Evolutionary conservation across 2,797 vertebrate genomes (phyloP).

Genomic region (Acipenser transmontanus): DNA sequence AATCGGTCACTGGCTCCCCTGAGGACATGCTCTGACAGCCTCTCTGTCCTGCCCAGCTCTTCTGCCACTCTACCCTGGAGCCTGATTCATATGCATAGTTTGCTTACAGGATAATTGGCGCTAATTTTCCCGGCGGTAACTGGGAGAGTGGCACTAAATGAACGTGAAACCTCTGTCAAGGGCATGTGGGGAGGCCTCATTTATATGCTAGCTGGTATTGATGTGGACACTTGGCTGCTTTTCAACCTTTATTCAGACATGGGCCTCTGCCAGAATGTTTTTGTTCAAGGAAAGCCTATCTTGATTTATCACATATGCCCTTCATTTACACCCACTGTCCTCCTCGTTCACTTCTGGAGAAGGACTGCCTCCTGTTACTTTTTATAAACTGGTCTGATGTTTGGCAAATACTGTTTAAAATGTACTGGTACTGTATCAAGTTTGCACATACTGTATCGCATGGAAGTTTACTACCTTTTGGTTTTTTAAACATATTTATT

Average conservation of each 20-base stretch:
- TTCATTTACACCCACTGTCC: not conserved
- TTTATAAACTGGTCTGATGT: not conserved
- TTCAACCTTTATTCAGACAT: conserved; percentile 17
- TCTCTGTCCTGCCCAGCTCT: not conserved
- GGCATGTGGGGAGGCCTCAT: conserved; percentile 13
- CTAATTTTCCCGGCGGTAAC: conserved; percentile 26
- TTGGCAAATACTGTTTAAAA: no score
- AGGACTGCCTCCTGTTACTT: not conserved
- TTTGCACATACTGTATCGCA: no score
- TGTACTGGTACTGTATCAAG: no score
- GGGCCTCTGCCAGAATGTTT: conserved; percentile 11
- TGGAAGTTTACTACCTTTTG: no score
- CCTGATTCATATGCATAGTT: not conserved
- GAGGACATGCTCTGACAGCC: not conserved
- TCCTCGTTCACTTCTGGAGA: not conserved
- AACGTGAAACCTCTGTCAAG: conserved; percentile 15
- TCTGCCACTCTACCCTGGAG: not conserved
- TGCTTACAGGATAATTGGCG: conserved; percentile 14
- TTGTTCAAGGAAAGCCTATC: conserved; percentile 19
- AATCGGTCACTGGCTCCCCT: not conserved
- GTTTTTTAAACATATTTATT: not conserved
- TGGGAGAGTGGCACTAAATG: conserved; percentile 13
- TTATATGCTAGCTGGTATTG: conserved; percentile 17
- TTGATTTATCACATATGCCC: conserved; percentile 17
- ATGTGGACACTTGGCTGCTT: conserved; percentile 28